Percentiles rank a stretch among this genome's conserved stretches.
Evolutionary conservation across 2,888 invertebrate genomes (phyloP).

Genomic region (Carcina quercana): DNA sequence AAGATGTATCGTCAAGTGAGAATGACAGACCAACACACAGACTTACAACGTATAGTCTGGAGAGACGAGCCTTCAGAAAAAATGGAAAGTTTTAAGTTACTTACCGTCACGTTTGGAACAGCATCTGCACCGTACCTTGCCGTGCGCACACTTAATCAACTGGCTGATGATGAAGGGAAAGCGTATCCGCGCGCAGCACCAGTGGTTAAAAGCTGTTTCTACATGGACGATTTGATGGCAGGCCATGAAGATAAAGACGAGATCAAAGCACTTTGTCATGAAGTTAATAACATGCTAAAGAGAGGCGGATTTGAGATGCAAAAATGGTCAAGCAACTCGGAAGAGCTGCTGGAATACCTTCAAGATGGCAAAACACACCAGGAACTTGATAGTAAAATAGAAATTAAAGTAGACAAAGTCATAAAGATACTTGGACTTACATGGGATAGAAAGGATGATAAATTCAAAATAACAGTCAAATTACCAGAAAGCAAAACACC

Average conservation of each 20-base stretch:
- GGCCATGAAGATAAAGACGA: slow-evolving; percentile 4
- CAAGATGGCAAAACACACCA: too few relatives aligned
- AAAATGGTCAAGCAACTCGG: slow-evolving; percentile 9
- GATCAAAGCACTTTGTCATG: background rate
- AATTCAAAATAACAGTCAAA: background rate
- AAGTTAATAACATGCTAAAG: background rate
- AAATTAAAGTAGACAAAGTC: slow-evolving; percentile 1
- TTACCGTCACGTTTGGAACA: slow-evolving; percentile 2
- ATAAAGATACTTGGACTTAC: slow-evolving; percentile 4
- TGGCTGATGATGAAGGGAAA: slow-evolving; percentile 20
- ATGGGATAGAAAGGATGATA: slow-evolving; percentile 1
- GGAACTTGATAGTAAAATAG: background rate
- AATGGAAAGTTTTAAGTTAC: background rate
- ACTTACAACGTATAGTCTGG: slow-evolving; percentile 12
- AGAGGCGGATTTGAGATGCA: slow-evolving; percentile 7
- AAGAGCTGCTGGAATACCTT: background rate
- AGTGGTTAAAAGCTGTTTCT: slow-evolving; percentile 5
- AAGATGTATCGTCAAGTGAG: slow-evolving; percentile 23
- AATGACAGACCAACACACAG: slow-evolving; percentile 3
- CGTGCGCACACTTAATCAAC: slow-evolving; percentile 20
- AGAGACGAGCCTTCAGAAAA: slow-evolving; percentile 4
- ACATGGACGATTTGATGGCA: slow-evolving; percentile 7
- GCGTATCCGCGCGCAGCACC: slow-evolving; percentile 9
- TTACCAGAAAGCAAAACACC: background rate
- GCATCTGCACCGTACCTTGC: slow-evolving; percentile 22